Evolutionary conservation across 2,113 vertebrate genomes (phyloP), one percentile per base, ranked within the genome.

Genomic region (Tinamus guttatus): DNA sequence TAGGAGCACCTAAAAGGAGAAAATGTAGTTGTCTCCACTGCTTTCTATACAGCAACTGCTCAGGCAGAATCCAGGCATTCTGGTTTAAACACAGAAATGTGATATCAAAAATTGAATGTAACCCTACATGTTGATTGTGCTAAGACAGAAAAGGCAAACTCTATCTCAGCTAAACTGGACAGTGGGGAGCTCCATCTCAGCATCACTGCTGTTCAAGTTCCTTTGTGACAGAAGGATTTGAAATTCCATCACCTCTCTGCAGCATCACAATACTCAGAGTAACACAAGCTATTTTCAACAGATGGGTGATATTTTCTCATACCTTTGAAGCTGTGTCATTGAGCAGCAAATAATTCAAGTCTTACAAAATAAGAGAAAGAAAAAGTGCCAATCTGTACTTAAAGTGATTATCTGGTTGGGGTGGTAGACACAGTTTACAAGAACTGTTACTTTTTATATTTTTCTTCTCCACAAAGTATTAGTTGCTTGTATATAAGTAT

Each of bases 401-500:
- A 30, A 17, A 58, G 47, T 28, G 47, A 1, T 27, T 58, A 71
- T 7, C 62, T 91, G 7, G 3, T 34, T 73, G 22, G n/a, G 11
- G 4, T 49, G 41, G 64, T 47, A 82, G 60, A 82, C 78, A 8
- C 1, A 69, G 36, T 62, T 83, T 40, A 82, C 13, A 81, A 90
- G 73, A 2, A 1, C 3, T n/a, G 17, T 45, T 20, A 21, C 8
- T 71, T 40, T 19, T 47, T 51, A n/a, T 36, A 13, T 34, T 45
- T 22, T 27, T 38, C 16, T 58, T 58, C 54, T 18, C 54, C 54
- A 13, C 8, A 15, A 80, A 60, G 1, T 34, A 27, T 13, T 43
- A 0, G 2, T 58, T 67, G 28, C 10, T 27, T 67, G 1, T 7
- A 28, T 51, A n/a, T 34, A 73, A 5, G 12, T 49, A 22, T 2